These are phyloP conservation scores for Neogobius melanostomus DNA, from an alignment of 2,113 vertebrate species.

Conservation along the genomic window DNA sequence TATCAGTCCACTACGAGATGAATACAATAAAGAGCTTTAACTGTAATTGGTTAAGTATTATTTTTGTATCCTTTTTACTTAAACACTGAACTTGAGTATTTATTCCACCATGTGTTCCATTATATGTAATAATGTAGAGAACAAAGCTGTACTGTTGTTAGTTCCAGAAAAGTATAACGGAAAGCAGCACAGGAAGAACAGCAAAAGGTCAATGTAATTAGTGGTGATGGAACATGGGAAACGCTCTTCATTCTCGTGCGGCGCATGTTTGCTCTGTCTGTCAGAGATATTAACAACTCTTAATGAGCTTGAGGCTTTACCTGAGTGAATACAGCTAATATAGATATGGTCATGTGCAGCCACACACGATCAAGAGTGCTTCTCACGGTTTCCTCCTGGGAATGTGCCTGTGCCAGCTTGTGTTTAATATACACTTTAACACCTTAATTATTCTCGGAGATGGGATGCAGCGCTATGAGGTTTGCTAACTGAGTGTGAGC, in stretches of 20 bases:
- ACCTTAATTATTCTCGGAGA: constrained; percentile 21
- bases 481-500: constrained; percentile 5
- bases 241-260: background rate
- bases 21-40: too few species aligned
- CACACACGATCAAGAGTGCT: background rate
- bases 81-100: too few species aligned
- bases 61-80: too few species aligned
- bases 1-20: too few species aligned
- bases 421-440: constrained; percentile 27
- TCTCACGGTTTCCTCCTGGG: constrained; percentile 16
- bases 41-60: too few species aligned
- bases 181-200: background rate
- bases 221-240: background rate
- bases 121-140: background rate
- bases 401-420: constrained; percentile 11
- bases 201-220: constrained; percentile 12
- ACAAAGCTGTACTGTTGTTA: background rate
- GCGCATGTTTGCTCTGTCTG: constrained; percentile 55
- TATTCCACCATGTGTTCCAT: too few species aligned
- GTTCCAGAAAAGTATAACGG: constrained; percentile 13
- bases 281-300: constrained; percentile 38
- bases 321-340: constrained; percentile 2
- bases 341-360: constrained; percentile 1
- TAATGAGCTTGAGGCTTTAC: constrained; percentile 18
- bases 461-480: constrained; percentile 4